Percentiles rank a stretch among this genome's conserved stretches.
Evolutionary conservation across 1,140 invertebrate species (phyloP).

Genomic region (Sinonovacula constricta): DNA sequence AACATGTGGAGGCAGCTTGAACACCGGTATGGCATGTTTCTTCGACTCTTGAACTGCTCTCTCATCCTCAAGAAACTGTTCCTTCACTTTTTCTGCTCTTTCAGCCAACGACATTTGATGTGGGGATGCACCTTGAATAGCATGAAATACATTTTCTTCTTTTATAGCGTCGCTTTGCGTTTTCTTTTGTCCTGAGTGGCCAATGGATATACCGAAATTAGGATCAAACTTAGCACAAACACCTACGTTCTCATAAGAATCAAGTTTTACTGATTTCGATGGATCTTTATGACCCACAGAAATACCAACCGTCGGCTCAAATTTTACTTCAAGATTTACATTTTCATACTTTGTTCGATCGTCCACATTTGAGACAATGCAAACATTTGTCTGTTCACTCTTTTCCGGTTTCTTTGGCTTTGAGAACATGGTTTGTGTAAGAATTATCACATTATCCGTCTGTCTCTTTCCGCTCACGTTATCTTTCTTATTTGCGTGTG

Average conservation of each 20-base stretch:
- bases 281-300: neutral
- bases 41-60: neutral
- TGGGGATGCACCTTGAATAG: neutral
- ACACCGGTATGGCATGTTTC: neutral
- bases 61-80: neutral
- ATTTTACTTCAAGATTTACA: slow-evolving; percentile 1
- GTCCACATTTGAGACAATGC: too few species aligned
- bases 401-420: neutral
- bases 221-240: slow-evolving; percentile 39
- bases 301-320: neutral
- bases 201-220: neutral
- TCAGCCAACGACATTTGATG: neutral
- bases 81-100: neutral
- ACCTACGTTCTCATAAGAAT: neutral
- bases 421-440: slow-evolving; percentile 46
- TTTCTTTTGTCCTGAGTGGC: neutral
- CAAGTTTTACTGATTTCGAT: too few species aligned
- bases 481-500: neutral
- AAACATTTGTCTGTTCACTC: neutral
- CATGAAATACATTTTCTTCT: neutral
- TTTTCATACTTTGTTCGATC: slow-evolving; percentile 43
- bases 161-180: neutral
- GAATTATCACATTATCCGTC: slow-evolving; percentile 36
- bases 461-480: neutral
- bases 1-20: too few species aligned